A percentile compares a stretch with the other conserved stretches of the same genome.
These are phyloP conservation scores for Forbesichthys agassizii DNA, from an alignment of 2,113 vertebrate species.

Conservation along the genomic window DNA sequence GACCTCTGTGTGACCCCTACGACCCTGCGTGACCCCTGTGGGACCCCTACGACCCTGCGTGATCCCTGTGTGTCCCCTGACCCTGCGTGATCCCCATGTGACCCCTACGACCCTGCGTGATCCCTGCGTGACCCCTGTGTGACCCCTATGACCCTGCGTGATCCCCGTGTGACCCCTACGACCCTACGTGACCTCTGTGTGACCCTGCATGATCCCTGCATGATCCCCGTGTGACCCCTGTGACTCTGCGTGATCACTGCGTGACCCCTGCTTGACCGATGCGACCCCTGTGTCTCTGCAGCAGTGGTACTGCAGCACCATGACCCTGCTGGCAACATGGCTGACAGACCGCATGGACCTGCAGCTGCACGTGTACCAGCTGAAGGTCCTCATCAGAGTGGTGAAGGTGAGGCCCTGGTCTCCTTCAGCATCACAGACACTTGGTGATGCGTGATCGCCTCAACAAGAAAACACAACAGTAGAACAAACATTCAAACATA, in stretches of 20 bases:
- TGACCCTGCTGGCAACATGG: slow-evolving; percentile 96
- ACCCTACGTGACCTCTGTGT: background rate
- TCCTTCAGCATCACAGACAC: too few species aligned
- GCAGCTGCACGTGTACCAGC: slow-evolving; percentile 96
- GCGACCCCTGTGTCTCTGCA: slow-evolving; percentile 77
- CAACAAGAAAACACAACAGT: too few species aligned
- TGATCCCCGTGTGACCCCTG: too few species aligned
- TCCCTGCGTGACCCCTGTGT: slow-evolving; percentile 17
- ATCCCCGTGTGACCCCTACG: too few species aligned
- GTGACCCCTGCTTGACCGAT: slow-evolving; percentile 18
- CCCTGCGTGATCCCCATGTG: too few species aligned
- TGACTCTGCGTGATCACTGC: slow-evolving; percentile 4
- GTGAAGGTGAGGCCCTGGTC: slow-evolving; percentile 83
- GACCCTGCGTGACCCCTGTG: background rate
- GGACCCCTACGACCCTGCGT: background rate
- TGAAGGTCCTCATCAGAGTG: slow-evolving; percentile 97
- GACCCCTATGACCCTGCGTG: background rate
- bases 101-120: background rate
- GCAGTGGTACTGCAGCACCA: slow-evolving; percentile 99
- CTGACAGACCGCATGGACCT: slow-evolving; percentile 98
- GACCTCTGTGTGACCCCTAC: slow-evolving; percentile 4
- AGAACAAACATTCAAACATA: too few species aligned
- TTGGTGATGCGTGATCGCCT: too few species aligned
- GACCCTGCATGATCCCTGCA: background rate
- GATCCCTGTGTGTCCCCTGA: too few species aligned